Percentiles rank a stretch among this genome's conserved stretches.
phyloP scores from a whole-genome alignment of 2,888 invertebrate species.

The Netelia virgata region DNA sequence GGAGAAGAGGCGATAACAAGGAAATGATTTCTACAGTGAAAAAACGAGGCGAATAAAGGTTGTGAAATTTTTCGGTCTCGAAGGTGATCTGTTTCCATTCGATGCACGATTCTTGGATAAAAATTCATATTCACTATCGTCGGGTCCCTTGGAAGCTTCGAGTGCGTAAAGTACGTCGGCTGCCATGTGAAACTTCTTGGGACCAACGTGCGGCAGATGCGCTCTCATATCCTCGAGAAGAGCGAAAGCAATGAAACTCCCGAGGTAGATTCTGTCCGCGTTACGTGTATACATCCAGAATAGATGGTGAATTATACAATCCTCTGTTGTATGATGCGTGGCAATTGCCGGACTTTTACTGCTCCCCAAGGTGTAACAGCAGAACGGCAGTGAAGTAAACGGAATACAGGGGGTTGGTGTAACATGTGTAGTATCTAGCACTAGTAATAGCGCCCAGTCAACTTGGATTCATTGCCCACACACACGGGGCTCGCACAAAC shows the following conservation, averaged over 20 bases:
- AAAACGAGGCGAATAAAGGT: conserved; percentile 13
- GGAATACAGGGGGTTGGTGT: conserved; percentile 35
- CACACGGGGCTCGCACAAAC: conserved; percentile 14
- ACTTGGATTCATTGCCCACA: conserved; percentile 43
- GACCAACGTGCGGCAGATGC: conserved; percentile 39
- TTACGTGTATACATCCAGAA: background rate
- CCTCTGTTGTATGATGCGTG: conserved; percentile 20
- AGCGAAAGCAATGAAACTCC: conserved; percentile 21
- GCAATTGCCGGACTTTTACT: conserved; percentile 53
- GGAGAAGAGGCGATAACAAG: conserved; percentile 18
- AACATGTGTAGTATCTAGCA: conserved; percentile 9
- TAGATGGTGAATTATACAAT: background rate
- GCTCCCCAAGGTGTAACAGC: conserved; percentile 54
- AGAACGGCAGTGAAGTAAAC: conserved; percentile 37
- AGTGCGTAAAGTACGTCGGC: background rate
- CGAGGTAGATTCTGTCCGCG: conserved; percentile 1
- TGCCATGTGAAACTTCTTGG: conserved; percentile 22
- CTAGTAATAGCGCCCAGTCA: conserved; percentile 11
- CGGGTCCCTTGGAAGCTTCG: conserved; percentile 7
- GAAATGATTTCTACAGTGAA: conserved; percentile 49
- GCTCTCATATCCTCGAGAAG: conserved; percentile 11
- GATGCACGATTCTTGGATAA: conserved; percentile 49
- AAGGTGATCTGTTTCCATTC: conserved; percentile 26
- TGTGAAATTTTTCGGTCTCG: background rate
- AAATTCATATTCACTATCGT: conserved; percentile 33